Percentiles rank a stretch among this genome's conserved stretches.
phyloP scores from a whole-genome alignment of 2,113 vertebrate genomes.

The Mus pahari region DNA sequence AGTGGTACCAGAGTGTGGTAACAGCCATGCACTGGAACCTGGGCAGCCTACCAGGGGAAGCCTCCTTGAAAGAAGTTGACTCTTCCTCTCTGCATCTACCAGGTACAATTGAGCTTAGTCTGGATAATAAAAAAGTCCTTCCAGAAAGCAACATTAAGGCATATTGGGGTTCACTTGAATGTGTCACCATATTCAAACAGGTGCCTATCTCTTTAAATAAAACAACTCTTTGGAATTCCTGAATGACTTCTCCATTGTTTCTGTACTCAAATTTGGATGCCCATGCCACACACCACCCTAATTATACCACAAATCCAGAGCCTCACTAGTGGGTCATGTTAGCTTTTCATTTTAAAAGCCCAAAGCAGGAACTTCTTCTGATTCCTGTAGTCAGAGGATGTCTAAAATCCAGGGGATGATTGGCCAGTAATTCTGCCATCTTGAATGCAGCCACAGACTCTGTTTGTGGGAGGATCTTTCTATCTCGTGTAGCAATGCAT shows the following conservation, averaged over 20 bases:
- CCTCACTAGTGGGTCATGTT: neutral
- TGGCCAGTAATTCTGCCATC: constrained; percentile 53
- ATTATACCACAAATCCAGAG: constrained; percentile 20
- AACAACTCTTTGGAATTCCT: constrained; percentile 12
- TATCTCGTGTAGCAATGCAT: constrained; percentile 74
- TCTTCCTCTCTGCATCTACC: neutral
- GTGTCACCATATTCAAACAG: neutral
- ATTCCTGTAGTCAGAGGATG: constrained; percentile 53
- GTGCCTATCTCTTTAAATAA: constrained; percentile 24
- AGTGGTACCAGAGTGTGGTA: neutral
- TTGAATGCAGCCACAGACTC: constrained; percentile 69
- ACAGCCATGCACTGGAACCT: no score
- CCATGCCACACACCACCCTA: rapidly evolving
- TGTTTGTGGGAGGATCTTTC: constrained; percentile 68
- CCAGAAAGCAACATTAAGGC: constrained; percentile 34
- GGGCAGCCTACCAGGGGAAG: neutral
- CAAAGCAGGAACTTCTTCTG: constrained; percentile 38
- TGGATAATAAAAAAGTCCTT: constrained; percentile 1
- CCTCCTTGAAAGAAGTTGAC: neutral
- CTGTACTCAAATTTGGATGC: neutral
- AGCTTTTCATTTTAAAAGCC: constrained; percentile 38
- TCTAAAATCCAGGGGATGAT: constrained; percentile 57
- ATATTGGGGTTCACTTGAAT: constrained; percentile 46
- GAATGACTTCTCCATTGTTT: constrained; percentile 29
- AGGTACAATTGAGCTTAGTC: constrained; percentile 21